Percentiles rank a stretch among this genome's conserved stretches.
These are phyloP conservation scores for Rhodophaea formosa DNA, from an alignment of 2,888 invertebrate species.

Conservation along the genomic window DNA sequence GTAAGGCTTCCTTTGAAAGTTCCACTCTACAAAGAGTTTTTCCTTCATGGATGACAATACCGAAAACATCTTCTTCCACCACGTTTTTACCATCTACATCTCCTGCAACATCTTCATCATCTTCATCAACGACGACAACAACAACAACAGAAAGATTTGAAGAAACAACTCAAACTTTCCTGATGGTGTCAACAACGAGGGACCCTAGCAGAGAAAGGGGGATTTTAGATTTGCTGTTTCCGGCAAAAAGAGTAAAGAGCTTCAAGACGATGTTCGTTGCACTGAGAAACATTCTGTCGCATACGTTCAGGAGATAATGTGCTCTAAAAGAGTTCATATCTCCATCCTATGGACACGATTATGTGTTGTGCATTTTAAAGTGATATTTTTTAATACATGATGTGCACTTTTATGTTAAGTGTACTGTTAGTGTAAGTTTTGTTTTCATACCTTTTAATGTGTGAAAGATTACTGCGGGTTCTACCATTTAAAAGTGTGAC, in stretches of 20 bases:
- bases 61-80: not conserved
- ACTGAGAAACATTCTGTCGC: slow-evolving; percentile 49
- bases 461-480: too few species aligned
- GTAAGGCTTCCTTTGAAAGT: not conserved
- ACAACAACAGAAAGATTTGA: not conserved
- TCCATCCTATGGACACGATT: not conserved
- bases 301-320: slow-evolving; percentile 44
- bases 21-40: not conserved
- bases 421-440: too few species aligned
- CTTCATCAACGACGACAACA: not conserved
- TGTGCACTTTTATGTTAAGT: not conserved
- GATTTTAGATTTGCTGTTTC: slow-evolving; percentile 58
- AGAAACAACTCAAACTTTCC: not conserved
- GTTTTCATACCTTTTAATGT: too few species aligned
- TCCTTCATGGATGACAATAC: not conserved
- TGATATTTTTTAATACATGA: too few species aligned
- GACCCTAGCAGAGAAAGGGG: slow-evolving; percentile 38
- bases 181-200: not conserved
- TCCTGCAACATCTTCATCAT: not conserved
- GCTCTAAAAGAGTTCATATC: not conserved
- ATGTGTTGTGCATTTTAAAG: not conserved
- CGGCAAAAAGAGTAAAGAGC: slow-evolving; percentile 48
- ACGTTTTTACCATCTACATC: not conserved
- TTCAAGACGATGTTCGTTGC: slow-evolving; percentile 59
- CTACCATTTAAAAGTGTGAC: too few species aligned